phyloP scores from a whole-genome alignment of 2,888 invertebrate species.

The Mamestra brassicae region DNA sequence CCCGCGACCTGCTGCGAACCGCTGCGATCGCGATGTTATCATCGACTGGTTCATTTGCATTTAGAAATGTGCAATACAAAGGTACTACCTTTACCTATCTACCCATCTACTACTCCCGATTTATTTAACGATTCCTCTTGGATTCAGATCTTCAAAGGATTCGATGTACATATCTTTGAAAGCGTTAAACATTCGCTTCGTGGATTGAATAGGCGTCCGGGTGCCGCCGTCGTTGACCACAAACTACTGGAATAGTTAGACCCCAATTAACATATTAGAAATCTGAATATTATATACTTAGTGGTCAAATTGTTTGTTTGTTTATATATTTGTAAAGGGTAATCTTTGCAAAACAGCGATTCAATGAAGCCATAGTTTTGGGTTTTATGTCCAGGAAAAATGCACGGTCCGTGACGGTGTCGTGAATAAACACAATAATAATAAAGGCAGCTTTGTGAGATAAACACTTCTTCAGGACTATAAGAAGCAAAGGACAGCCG shows the following conservation, averaged over 20 bases:
- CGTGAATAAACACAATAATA: conserved; percentile 21
- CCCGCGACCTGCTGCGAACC: conserved; percentile 52
- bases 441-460: conserved; percentile 39
- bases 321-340: neutral
- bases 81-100: neutral
- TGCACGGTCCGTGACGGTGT: neutral
- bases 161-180: conserved; percentile 26
- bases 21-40: conserved; percentile 56
- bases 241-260: neutral
- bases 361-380: no score
- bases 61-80: conserved; percentile 57
- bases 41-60: conserved; percentile 61
- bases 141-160: conserved; percentile 44
- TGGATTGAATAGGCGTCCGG: neutral
- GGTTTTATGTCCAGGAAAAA: neutral
- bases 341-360: no score
- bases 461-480: conserved; percentile 19
- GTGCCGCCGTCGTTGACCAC: conserved; percentile 2
- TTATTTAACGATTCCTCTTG: conserved; percentile 37
- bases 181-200: conserved; percentile 27
- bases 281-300: neutral
- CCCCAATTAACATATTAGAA: neutral
- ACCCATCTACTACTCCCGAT: conserved; percentile 1
- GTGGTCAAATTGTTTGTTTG: neutral
- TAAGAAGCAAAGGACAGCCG: neutral